Evolutionary conservation across 1,140 invertebrate genomes (phyloP), one percentile per base, ranked within the genome.

Genomic region (Heliothis virescens): DNA sequence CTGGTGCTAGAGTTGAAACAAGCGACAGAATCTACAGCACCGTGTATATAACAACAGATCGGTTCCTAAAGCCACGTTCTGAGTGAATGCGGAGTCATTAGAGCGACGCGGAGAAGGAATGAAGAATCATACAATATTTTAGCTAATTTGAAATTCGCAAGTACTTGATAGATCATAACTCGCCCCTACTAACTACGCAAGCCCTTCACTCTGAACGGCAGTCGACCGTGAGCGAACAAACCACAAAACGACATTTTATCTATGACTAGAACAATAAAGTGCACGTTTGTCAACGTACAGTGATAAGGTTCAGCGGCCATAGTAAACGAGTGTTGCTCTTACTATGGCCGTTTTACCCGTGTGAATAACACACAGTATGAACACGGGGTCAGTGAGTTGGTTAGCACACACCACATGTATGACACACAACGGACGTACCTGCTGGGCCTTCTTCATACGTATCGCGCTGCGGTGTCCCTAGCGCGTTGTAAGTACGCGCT

Each of bases 401-500:
- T 95, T 94, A 94, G 92, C 93, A 95, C 92, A 92, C 87, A 88
- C 80, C 85, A 86, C 85, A 84, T 84, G 53, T 75, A 82, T 60
- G 53, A 83, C 55, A 81, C 65, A 86, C 65, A 86, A 83, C 80
- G 57, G 52, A 87, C 95, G 94, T 96, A 98, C 97, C 96, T 98
- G 97, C 90, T 98, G 97, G 1, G 97, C 96, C 93, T 98, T 98
- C 92, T 98, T 98, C 95, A 98, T 97, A 71, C 98, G 95, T 83
- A 97, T 96, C 10, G 97, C 97, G 41, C 98, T 97, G 81, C 99
- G 95, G 94, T 99, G 90, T 99, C 99, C 79, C 98, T 96, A 0
- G 99, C 99, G 86, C 98, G 97, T 80, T 98, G 97, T 82, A 99
- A 93, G 91, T 97, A 99, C 0, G 98, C 50, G 97, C 96, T 91